Percentiles rank a stretch among this genome's conserved stretches.
Evolutionary conservation across 2,113 vertebrate genomes (phyloP).

Genomic region (Pagrus major): DNA sequence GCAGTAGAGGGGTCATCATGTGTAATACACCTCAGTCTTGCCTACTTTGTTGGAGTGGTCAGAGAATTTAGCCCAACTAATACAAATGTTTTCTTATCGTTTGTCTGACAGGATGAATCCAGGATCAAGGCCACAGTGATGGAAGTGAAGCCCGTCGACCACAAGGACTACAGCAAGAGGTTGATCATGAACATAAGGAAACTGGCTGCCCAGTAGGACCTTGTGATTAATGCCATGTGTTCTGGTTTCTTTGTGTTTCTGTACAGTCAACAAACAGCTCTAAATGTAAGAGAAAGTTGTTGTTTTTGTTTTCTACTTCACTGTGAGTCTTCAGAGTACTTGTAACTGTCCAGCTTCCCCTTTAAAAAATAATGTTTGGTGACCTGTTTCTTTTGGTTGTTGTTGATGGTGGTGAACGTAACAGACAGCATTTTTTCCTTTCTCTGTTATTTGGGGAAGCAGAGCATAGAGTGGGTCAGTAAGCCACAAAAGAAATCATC

Average conservation of each 20-base stretch:
- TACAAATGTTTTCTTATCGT: constrained; percentile 25
- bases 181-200: constrained; percentile 92
- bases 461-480: constrained; percentile 53
- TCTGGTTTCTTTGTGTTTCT: constrained; percentile 24
- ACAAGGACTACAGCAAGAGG: constrained; percentile 92
- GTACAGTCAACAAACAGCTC: constrained; percentile 24
- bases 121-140: constrained; percentile 94
- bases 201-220: constrained; percentile 76
- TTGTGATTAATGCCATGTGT: background rate
- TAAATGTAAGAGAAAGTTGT: background rate
- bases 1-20: too few relatives aligned
- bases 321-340: background rate
- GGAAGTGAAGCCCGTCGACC: constrained; percentile 93
- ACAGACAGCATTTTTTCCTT: background rate
- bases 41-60: too few relatives aligned
- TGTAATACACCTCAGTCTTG: too few relatives aligned
- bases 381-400: constrained; percentile 21
- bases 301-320: background rate
- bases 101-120: constrained; percentile 90
- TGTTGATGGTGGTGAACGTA: background rate
- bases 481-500: constrained; percentile 40
- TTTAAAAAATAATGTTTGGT: constrained; percentile 24
- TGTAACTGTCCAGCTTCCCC: background rate
- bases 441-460: constrained; percentile 16
- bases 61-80: too few relatives aligned